phyloP scores from a whole-genome alignment of 2,113 vertebrate species.

The Nymphicus hollandicus region DNA sequence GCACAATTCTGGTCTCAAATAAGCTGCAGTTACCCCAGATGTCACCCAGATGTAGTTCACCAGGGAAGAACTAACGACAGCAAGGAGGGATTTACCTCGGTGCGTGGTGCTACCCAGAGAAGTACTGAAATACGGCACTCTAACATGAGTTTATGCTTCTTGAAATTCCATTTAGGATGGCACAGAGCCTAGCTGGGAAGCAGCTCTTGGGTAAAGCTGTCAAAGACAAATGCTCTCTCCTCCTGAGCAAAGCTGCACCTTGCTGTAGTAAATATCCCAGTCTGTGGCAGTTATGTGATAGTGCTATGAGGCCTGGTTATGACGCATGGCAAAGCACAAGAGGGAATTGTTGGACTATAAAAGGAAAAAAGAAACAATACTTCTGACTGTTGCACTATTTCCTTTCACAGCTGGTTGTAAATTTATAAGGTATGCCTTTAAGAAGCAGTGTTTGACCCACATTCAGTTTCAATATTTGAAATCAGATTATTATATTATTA shows the following conservation, averaged over 20 bases:
- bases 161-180: fast-evolving
- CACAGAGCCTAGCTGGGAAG: neutral
- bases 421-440: neutral
- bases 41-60: neutral
- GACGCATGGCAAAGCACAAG: fast-evolving
- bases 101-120: fast-evolving
- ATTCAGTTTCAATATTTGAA: neutral
- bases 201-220: neutral
- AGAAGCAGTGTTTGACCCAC: neutral
- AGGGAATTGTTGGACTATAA: neutral
- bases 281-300: fast-evolving
- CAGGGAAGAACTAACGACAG: neutral
- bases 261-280: neutral
- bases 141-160: neutral
- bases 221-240: neutral
- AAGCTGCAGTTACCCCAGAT: fast-evolving
- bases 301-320: no score
- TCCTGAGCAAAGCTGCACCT: neutral
- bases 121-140: fast-evolving
- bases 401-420: neutral
- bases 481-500: neutral
- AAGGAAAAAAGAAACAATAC: neutral
- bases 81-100: fast-evolving
- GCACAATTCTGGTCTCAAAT: neutral
- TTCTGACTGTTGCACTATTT: neutral